A percentile compares a stretch with the other conserved stretches of the same genome.
phyloP scores from a whole-genome alignment of 2,113 vertebrate genomes.

The Petromus typicus region DNA sequence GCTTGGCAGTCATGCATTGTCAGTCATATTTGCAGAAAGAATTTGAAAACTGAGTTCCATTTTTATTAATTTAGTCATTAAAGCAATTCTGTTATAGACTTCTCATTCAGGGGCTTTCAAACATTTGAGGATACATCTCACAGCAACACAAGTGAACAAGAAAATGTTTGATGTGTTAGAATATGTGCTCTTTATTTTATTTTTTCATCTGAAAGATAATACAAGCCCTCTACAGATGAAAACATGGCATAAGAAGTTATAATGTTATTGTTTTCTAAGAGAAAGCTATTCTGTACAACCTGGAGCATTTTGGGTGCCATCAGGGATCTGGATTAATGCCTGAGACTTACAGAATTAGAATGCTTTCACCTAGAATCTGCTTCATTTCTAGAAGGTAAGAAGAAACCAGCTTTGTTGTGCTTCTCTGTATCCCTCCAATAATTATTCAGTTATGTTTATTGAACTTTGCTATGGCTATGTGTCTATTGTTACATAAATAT shows the following conservation, averaged over 20 bases:
- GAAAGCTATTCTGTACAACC: not conserved
- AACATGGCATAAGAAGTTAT: not conserved
- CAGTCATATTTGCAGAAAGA: not conserved
- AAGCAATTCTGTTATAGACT: not conserved
- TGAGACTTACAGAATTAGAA: not conserved
- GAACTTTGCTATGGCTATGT: not conserved
- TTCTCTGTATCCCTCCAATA: not conserved
- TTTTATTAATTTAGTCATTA: conserved; percentile 6
- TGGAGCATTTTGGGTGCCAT: not conserved
- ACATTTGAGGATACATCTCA: not conserved
- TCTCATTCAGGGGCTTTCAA: conserved; percentile 26
- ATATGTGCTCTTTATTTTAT: not conserved
- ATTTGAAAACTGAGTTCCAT: not conserved
- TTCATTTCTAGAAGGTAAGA: conserved; percentile 5
- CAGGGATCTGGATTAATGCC: not conserved
- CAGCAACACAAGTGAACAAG: not conserved
- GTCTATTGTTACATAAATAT: not conserved
- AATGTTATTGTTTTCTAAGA: not conserved
- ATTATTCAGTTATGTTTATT: not conserved
- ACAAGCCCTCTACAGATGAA: not conserved
- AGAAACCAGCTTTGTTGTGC: not conserved
- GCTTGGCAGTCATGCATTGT: not conserved
- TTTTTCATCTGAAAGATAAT: conserved; percentile 10
- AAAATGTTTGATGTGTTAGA: not conserved
- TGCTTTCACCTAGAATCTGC: not conserved